These are phyloP conservation scores for Epinephelus cyanopodus DNA, from an alignment of 2,113 vertebrate species.

Conservation along the genomic window DNA sequence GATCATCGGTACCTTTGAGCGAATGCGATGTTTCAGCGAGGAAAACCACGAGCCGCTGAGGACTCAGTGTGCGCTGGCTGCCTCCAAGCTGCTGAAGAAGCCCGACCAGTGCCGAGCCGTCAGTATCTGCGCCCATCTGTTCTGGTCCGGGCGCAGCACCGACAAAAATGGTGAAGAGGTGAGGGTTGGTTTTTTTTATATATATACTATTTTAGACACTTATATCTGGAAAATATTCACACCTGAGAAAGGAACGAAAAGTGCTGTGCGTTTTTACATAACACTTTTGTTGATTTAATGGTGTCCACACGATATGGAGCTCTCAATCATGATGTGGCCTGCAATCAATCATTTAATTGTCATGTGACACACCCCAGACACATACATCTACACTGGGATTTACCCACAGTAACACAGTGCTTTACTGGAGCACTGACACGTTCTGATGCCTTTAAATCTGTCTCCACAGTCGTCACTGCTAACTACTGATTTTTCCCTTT, in stretches of 20 bases:
- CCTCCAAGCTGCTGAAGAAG: constrained; percentile 98
- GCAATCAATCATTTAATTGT: no score
- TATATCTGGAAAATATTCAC: no score
- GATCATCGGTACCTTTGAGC: constrained; percentile 98
- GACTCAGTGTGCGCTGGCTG: constrained; percentile 96
- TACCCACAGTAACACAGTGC: no score
- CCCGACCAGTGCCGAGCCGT: constrained; percentile 97
- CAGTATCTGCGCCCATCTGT: constrained; percentile 97
- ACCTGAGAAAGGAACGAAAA: background rate
- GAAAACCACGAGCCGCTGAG: constrained; percentile 98
- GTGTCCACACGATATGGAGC: no score
- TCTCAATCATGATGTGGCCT: no score
- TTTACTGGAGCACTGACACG: no score
- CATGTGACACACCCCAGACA: no score
- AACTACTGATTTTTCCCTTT: background rate
- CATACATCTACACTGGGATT: no score
- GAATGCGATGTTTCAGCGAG: constrained; percentile 97
- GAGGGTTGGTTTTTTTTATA: constrained; percentile 6
- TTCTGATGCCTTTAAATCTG: background rate
- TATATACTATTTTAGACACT: background rate
- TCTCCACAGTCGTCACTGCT: background rate
- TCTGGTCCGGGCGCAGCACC: constrained; percentile 97
- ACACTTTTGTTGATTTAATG: no score
- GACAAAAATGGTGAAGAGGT: constrained; percentile 98
- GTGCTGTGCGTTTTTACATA: background rate